phyloP scores from a whole-genome alignment of 2,888 invertebrate genomes.

The Meiosimyza decipiens region DNA sequence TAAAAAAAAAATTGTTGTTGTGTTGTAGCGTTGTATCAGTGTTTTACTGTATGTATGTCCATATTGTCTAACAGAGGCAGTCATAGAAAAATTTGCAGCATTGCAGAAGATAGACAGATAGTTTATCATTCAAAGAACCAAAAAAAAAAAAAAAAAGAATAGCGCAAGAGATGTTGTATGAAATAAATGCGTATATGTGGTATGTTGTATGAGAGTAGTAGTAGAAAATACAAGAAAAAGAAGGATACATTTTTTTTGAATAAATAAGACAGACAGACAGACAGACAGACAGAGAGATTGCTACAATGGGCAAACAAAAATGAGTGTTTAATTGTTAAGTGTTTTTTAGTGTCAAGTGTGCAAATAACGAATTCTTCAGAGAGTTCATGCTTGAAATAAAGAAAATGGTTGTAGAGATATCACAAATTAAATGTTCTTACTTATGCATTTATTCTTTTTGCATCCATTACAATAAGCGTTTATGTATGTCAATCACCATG shows the following conservation, averaged over 20 bases:
- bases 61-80: conserved; percentile 34
- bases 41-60: conserved; percentile 47
- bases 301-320: too few species aligned
- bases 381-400: too few species aligned
- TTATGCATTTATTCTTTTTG: too few species aligned
- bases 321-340: too few species aligned
- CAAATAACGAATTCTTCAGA: neutral
- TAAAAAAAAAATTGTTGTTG: too few species aligned
- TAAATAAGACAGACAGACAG: neutral
- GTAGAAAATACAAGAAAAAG: conserved; percentile 7
- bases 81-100: neutral
- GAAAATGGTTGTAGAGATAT: too few species aligned
- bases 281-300: too few species aligned
- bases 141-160: neutral
- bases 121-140: neutral
- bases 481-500: conserved; percentile 64
- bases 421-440: conserved; percentile 49
- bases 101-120: neutral
- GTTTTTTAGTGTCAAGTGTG: neutral
- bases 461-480: too few species aligned
- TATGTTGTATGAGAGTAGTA: neutral
- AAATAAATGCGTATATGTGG: neutral
- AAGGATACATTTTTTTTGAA: neutral
- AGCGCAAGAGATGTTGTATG: conserved; percentile 1
- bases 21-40: conserved; percentile 36